A percentile compares a stretch with the other conserved stretches of the same genome.
Conservation (phyloP, 1,140 invertebrate genomes). For the Nasonia vitripennis region DNA sequence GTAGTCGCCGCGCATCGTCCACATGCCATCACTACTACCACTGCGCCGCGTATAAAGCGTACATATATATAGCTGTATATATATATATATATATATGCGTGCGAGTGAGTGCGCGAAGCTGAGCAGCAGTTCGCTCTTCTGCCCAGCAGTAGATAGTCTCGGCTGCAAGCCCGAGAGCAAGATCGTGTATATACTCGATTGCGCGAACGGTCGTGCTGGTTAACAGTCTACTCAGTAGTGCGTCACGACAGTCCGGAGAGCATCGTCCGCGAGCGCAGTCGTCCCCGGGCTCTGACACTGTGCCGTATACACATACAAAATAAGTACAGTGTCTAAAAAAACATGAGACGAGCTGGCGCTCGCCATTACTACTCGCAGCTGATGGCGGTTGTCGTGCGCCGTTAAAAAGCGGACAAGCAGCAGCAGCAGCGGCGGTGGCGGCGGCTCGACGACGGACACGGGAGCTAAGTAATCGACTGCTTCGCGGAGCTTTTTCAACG, state of each 20-base stretch:
- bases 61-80: too few relatives aligned
- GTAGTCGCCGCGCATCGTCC: not conserved
- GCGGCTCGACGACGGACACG: not conserved
- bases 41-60: too few relatives aligned
- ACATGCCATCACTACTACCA: not conserved
- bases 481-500: not conserved
- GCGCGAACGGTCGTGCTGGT: not conserved
- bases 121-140: not conserved
- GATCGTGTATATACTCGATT: not conserved
- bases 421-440: not conserved
- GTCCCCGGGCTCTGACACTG: not conserved
- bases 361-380: constrained; percentile 55
- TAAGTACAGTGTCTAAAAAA: constrained; percentile 8
- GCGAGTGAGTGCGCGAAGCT: not conserved
- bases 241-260: not conserved
- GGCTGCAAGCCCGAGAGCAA: not conserved
- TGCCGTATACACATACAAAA: not conserved
- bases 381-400: constrained; percentile 57
- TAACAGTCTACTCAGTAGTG: not conserved
- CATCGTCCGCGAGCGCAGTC: not conserved
- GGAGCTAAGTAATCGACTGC: not conserved
- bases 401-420: constrained; percentile 45
- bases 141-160: not conserved
- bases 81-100: not conserved
- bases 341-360: constrained; percentile 31